Base-by-base conservation (phyloP, 2,797 vertebrate genomes). In the Rhinogobio ventralis region DNA sequence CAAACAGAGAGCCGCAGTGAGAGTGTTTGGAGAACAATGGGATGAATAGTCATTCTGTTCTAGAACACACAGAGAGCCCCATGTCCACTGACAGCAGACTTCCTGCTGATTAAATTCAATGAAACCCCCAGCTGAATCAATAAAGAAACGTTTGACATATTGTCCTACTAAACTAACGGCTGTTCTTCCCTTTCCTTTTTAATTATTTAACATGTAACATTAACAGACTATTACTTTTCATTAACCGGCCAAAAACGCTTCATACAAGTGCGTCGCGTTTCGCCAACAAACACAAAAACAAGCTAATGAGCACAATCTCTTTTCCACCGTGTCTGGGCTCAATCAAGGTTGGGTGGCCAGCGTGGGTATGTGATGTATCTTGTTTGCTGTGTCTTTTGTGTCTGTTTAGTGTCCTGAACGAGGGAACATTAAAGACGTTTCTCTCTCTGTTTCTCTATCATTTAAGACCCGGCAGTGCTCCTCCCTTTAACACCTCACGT, bases 401-500 rank as follows among this genome's bases (percentile, higher is more conserved):
- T 73, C 68, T 19, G 33, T 86, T 81, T 60, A 79, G 83, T 81
- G 55, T 89, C 88, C 82, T 80, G 83, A 85, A 87, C 85, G 85
- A 82, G 82, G 74, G 80, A 88, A 82, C 84, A 88, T 87, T 79
- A 88, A 89, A 87, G 82, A 55, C 60, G 62, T 86, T 72, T 85
- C 79, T 78, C n/a, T 66, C 55, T 74, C 57, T 83, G 79, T 55
- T 66, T 74, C 60, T 82, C 80, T 79, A 55, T 84, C 86, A 86
- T 83, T 81, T 67, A 82, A 86, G 85, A 28, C 28, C 73, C 84
- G 75, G 66, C 66, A 64, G 72, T 49, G 75, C 86, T 86, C 86
- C 89, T 86, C 87, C 87, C 86, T 81, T 88, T 88, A 89, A 86
- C 89, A 89, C 89, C 84, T 89, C 87, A 86, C 86, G 89, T 85